Evolutionary conservation across 2,888 invertebrate genomes (phyloP).

Genomic region (Hydropsyche betteni): DNA sequence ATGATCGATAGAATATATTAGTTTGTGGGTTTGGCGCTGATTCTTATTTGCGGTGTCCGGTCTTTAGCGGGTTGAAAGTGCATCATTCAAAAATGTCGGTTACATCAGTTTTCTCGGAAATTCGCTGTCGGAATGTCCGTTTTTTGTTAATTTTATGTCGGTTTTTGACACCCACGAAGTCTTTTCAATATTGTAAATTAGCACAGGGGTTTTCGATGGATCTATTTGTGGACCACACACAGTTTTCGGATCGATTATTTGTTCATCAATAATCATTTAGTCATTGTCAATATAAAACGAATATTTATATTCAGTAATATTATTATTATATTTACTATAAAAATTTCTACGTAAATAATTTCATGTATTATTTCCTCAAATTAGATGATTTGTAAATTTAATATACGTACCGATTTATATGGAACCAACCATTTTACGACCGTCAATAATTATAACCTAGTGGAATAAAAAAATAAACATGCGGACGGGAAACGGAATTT

Average conservation of each 20-base stretch:
- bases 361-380: too few species aligned
- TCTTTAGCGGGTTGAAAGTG: conserved; percentile 29
- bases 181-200: background rate
- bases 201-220: background rate
- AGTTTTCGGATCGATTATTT: background rate
- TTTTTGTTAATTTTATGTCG: conserved; percentile 38
- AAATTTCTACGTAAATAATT: too few species aligned
- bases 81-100: conserved; percentile 39
- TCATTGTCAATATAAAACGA: background rate
- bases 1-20: background rate
- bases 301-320: too few species aligned
- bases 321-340: too few species aligned
- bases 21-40: too few species aligned
- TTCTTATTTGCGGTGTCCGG: background rate
- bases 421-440: too few species aligned
- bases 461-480: too few species aligned
- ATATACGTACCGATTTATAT: too few species aligned
- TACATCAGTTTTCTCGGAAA: conserved; percentile 43
- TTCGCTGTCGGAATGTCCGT: conserved; percentile 33
- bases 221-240: background rate
- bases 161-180: conserved; percentile 34
- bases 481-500: too few species aligned
- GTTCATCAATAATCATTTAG: background rate
- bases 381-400: too few species aligned
- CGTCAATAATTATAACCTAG: too few species aligned